These are phyloP conservation scores for Pherbina coryleti DNA, from an alignment of 2,888 invertebrate species.

Conservation along the genomic window DNA sequence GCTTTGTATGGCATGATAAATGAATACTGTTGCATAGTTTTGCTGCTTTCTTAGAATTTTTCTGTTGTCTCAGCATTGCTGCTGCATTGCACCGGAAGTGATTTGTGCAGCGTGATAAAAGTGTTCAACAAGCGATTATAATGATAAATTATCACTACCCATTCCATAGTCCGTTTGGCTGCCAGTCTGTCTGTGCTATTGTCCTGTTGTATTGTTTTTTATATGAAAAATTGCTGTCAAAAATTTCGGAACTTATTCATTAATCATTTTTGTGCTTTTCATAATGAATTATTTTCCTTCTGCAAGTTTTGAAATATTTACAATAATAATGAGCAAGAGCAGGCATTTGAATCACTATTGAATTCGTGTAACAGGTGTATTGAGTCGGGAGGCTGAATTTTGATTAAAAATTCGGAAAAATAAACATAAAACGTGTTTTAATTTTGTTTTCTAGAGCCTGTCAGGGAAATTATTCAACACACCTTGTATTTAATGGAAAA, in stretches of 20 bases:
- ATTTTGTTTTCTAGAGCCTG: too few relatives aligned
- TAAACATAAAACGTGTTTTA: too few relatives aligned
- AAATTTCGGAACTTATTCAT: neutral
- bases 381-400: too few relatives aligned
- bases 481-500: too few relatives aligned
- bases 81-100: conserved; percentile 1
- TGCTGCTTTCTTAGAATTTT: neutral
- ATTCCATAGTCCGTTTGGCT: neutral
- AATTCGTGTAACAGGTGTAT: too few relatives aligned
- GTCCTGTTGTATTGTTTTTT: neutral
- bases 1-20: conserved; percentile 7
- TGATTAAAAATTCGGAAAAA: too few relatives aligned
- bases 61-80: neutral
- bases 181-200: neutral
- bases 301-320: too few relatives aligned
- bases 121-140: conserved; percentile 18
- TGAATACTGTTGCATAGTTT: conserved; percentile 25
- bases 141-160: conserved; percentile 24
- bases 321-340: too few relatives aligned
- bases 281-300: neutral
- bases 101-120: conserved; percentile 27
- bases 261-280: conserved; percentile 8
- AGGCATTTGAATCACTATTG: too few relatives aligned
- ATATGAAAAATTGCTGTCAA: neutral
- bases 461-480: too few relatives aligned